These are phyloP conservation scores for Scopus umbretta DNA, from an alignment of 2,113 vertebrate genomes.

Conservation along the genomic window DNA sequence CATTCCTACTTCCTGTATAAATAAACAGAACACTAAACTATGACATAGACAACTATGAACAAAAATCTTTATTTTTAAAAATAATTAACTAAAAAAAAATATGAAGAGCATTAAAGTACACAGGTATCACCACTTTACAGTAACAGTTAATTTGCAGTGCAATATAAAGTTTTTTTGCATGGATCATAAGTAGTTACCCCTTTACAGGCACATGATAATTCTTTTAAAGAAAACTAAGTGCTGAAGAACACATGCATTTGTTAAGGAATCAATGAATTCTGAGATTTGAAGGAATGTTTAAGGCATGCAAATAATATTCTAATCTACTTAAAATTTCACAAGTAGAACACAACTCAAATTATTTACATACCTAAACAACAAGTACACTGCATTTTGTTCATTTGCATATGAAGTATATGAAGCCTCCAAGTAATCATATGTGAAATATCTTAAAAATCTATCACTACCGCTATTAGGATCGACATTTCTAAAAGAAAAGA, in stretches of 20 bases:
- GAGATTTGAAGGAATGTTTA: background rate
- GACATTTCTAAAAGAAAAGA: background rate
- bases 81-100: background rate
- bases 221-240: background rate
- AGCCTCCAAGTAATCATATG: background rate
- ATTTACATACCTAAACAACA: background rate
- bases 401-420: background rate
- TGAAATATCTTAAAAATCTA: background rate
- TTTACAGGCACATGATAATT: background rate
- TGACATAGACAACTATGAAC: background rate
- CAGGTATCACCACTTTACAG: background rate
- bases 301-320: background rate
- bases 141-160: background rate
- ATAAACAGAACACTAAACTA: constrained; percentile 19
- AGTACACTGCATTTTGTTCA: background rate
- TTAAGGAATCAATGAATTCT: background rate
- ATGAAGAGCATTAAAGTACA: background rate
- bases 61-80: background rate
- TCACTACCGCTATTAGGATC: background rate
- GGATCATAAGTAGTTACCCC: background rate
- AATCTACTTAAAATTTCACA: background rate
- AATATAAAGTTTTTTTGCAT: background rate
- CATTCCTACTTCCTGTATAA: constrained; percentile 95
- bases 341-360: background rate
- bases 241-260: background rate